Evolutionary conservation across 1,140 invertebrate species (phyloP).

Genomic region (Megathymus violae): DNA sequence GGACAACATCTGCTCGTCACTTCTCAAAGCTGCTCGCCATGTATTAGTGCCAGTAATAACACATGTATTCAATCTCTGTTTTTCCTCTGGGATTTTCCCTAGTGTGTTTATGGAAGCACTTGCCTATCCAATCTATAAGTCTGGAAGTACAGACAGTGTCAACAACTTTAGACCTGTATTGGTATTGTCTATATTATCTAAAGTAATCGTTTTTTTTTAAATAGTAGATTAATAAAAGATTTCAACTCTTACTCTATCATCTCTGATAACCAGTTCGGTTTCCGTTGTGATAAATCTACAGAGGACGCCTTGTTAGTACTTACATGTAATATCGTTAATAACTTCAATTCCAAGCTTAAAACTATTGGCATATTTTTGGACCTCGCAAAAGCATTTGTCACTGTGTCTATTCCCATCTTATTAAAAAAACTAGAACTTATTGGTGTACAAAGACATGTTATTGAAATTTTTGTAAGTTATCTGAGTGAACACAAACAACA

Average conservation of each 20-base stretch:
- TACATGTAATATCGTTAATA: slow-evolving; percentile 4
- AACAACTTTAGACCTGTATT: slow-evolving; percentile 36
- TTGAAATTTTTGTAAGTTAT: slow-evolving; percentile 28
- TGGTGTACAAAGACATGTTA: slow-evolving; percentile 7
- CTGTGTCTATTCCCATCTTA: slow-evolving; percentile 19
- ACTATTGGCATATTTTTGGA: slow-evolving; percentile 32
- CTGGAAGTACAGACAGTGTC: slow-evolving; percentile 21
- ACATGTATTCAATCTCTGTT: slow-evolving; percentile 24
- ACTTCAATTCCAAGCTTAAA: slow-evolving; percentile 13
- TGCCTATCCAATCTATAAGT: slow-evolving; percentile 30
- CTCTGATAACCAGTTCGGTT: slow-evolving; percentile 25
- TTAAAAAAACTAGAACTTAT: slow-evolving; percentile 23
- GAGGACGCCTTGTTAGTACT: slow-evolving; percentile 21
- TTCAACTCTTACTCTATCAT: slow-evolving; percentile 20
- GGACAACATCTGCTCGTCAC: slow-evolving; percentile 29
- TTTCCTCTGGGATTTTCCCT: slow-evolving; percentile 26
- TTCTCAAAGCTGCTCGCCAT: slow-evolving; percentile 18
- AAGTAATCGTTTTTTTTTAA: too few species aligned
- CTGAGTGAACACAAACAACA: slow-evolving; percentile 2
- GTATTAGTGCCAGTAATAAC: slow-evolving; percentile 21
- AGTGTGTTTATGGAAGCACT: slow-evolving; percentile 26
- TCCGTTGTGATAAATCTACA: slow-evolving; percentile 13
- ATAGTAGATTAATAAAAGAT: slow-evolving; percentile 26
- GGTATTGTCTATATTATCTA: slow-evolving; percentile 19
- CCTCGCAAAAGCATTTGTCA: slow-evolving; percentile 26